Evolutionary conservation across 1,140 invertebrate species (phyloP), one percentile per base, ranked within the genome.

Genomic region (Bombus terrestris): DNA sequence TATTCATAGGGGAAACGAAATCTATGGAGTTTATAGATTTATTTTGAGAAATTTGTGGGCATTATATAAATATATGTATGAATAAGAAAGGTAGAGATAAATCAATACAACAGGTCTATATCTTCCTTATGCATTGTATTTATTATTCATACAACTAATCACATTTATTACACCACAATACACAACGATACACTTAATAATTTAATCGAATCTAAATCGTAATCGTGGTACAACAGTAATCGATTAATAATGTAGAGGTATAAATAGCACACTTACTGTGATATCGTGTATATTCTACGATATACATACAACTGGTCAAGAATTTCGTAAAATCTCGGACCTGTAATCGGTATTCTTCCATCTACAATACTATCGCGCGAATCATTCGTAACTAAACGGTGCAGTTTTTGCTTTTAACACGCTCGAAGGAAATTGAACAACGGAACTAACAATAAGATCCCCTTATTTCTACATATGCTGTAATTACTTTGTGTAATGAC

Each of bases 161-260:
- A 95, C 94, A 94, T 95, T 95, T 94, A 95, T 94, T 95, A 95
- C 93, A 95, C 90, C 93, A 93, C 92, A 94, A 93, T 95, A 95
- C 92, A 94, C 92, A 92, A 94, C 91, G 92, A 92, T 94, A 95
- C 93, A 95, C 92, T 93, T 93, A 95, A 94, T 94, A 94, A 94
- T 95, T 95, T 94, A 94, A 95, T 93, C 91, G 92, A 94, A 91
- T 90, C 91, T 95, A 91, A 94, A 90, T 92, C 89, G 91, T 94
- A 94, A 89, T 94, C 89, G 90, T 91, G 92, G 90, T 95, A 95
- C 91, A 94, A 90, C 92, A 92, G 92, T 93, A 92, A 94, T 94
- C 90, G 90, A 90, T 92, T 94, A 93, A 89, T 93, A 92, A 92
- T 94, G 90, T 90, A 90, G 91, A 94, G 92, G 92, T 95, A 94